Base-by-base conservation (phyloP, 1,140 invertebrate genomes). In the Nasonia vitripennis region DNA sequence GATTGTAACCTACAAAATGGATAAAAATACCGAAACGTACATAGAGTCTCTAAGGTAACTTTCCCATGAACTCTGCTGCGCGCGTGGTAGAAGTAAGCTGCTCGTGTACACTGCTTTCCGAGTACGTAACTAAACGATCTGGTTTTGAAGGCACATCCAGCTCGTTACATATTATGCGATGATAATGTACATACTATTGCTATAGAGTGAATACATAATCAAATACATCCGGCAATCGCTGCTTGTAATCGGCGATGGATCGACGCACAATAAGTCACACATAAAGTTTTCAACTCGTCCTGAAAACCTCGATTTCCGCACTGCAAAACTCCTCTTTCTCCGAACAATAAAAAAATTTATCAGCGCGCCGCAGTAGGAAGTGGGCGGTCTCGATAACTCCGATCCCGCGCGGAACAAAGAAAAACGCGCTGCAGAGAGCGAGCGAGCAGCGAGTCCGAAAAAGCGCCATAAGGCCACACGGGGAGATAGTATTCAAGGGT, bases 1-100 rank as follows among this genome's bases (percentile, higher is more conserved):
- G 78, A 80, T 41, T 80, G 34, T 80, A 80, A 80, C 78, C 62
- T 23, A 80, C 78, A 68, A 80, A 80, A 41, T 34, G 11, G 62
- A 68, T 68, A 80, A 80, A 67, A 80, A 37, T 80, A n/a, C 27
- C 41, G 55, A 78, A 78, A 71, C 55, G 14, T 17, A 34, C 31
- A 71, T 9, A 34, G 67, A 81, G 68, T 27, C 37, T 27, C 37
- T 41, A 78, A 45, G n/a, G 70, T 45, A 41, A n/a, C 27, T 82
- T 82, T 82, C 71, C 55, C 81, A 82, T 75, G 71, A 75, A 82
- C 48, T 75, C 48, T 31, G 81, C 73, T 45, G 74, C 7, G 12
- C 27, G 37, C 71, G 34, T n/a, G 37, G 48, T 82, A 55, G 75
- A 82, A 82, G 70, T 82, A 82, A 17, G 17, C 45, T 74, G 1